Percentiles rank a stretch among this genome's conserved stretches.
Evolutionary conservation across 1,140 invertebrate species (phyloP).

Genomic region (Parapsyche elsis): DNA sequence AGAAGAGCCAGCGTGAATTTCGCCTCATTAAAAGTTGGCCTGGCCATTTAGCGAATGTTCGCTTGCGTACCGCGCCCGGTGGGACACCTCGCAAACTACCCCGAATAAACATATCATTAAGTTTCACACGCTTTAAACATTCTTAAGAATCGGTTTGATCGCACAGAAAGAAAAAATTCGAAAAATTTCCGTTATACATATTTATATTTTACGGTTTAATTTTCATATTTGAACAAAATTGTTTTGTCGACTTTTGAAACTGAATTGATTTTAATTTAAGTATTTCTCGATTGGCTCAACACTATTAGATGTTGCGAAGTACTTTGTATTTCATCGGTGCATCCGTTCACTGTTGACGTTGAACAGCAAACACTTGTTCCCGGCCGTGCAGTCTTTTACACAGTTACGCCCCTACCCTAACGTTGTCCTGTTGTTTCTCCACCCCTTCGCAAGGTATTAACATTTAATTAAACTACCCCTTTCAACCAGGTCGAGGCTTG

Average conservation of each 20-base stretch:
- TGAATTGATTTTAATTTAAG: too few species aligned
- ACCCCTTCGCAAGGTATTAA: neutral
- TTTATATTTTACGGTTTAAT: too few species aligned
- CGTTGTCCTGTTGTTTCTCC: neutral
- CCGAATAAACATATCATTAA: constrained; percentile 35
- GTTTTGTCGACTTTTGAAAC: too few species aligned
- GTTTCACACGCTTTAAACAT: neutral
- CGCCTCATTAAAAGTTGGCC: constrained; percentile 53
- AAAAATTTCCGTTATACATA: neutral
- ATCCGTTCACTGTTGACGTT: too few species aligned
- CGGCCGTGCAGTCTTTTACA: too few species aligned
- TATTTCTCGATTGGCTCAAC: too few species aligned
- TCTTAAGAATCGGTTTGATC: neutral
- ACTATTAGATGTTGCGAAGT: too few species aligned
- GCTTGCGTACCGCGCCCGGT: neutral
- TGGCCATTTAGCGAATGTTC: constrained; percentile 37
- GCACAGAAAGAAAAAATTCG: neutral
- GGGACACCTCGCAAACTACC: constrained; percentile 40
- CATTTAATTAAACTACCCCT: constrained; percentile 33
- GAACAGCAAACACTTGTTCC: too few species aligned
- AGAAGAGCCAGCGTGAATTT: constrained; percentile 33
- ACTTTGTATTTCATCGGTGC: too few species aligned
- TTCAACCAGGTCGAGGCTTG: neutral
- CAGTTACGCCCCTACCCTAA: too few species aligned
- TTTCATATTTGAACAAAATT: too few species aligned